Evolutionary conservation across 2,797 vertebrate species (phyloP).

Genomic region (Xenops minutus): DNA sequence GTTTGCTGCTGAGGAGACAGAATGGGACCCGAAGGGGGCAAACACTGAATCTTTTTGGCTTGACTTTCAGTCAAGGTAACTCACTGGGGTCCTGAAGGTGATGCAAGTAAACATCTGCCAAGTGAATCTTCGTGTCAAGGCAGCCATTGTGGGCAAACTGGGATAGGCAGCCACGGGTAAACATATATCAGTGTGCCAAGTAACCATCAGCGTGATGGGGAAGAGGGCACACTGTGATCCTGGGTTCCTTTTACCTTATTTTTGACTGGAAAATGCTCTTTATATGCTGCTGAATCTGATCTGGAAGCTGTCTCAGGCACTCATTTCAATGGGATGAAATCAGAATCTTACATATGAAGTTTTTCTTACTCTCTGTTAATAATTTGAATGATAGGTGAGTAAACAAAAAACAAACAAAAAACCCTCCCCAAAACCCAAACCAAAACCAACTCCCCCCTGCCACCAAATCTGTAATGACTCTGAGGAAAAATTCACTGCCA

Average conservation of each 20-base stretch:
- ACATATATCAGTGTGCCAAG: slow-evolving; percentile 36
- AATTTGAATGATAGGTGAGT: not conserved
- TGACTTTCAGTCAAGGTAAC: slow-evolving; percentile 63
- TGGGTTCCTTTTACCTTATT: not conserved
- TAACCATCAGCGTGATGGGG: not conserved
- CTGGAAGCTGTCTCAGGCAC: not conserved
- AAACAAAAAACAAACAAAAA: not conserved
- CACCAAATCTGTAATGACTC: not conserved
- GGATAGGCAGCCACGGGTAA: not conserved
- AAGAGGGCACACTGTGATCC: not conserved
- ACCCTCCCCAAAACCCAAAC: no score
- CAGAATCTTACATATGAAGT: not conserved
- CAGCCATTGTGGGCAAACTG: slow-evolving; percentile 5
- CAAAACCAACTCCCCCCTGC: no score
- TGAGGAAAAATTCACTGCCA: not conserved
- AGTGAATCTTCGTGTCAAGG: slow-evolving; percentile 49
- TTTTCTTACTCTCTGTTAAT: not conserved
- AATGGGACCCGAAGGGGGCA: slow-evolving; percentile 16
- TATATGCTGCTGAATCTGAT: not conserved
- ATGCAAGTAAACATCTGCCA: slow-evolving; percentile 60
- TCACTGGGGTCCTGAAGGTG: slow-evolving; percentile 48
- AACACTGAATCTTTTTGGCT: slow-evolving; percentile 58
- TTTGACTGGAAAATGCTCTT: not conserved
- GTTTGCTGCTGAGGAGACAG: slow-evolving; percentile 60
- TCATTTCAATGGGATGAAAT: not conserved